Evolutionary conservation across 2,113 vertebrate genomes (phyloP), one percentile per base, ranked within the genome.

Genomic region (Eptesicus fuscus): DNA sequence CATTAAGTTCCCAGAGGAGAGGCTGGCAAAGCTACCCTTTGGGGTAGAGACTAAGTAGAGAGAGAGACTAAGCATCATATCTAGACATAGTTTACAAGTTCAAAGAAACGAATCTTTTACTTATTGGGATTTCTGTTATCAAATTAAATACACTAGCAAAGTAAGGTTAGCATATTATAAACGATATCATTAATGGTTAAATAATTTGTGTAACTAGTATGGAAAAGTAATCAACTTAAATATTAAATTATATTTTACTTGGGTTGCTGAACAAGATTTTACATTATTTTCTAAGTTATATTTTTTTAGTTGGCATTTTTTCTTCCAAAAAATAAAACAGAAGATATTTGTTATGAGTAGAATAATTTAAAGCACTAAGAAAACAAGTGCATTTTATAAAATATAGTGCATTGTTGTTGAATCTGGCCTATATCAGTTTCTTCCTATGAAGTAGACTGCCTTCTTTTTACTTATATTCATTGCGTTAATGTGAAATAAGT

Each of bases 161-260:
- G 11, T 32, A 61, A 79, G 17, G 49, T 44, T 80, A 59, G 7
- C 9, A 44, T 61, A 84, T 53, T 76, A 12, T 51, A 93, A 47
- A 4, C 28, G n/a, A 56, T 63, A 77, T 25, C 61, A 56, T 18
- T 73, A 73, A 73, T 49, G 77, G 59, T 23, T 84, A 35, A 71
- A 30, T 47, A 1, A 14, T 71, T 61, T 69, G 0, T 49, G 23
- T 44, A 83, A 83, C 37, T 7, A 51, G 7, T 12, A 79, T 9
- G 16, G 42, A 37, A 82, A 51, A 47, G 4, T 67, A 88, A 73
- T 73, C 28, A 73, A 59, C 11, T 42, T 47, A 53, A 92, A 92
- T 83, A 78, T 73, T 44, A 91, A 84, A 40, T 88, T 71, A 22
- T 59, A 83, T 94, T 83, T 90, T 32, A 83, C 2, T 44, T 83